Evolutionary conservation across 2,888 invertebrate genomes (phyloP).

Genomic region (Melanargia galathea): DNA sequence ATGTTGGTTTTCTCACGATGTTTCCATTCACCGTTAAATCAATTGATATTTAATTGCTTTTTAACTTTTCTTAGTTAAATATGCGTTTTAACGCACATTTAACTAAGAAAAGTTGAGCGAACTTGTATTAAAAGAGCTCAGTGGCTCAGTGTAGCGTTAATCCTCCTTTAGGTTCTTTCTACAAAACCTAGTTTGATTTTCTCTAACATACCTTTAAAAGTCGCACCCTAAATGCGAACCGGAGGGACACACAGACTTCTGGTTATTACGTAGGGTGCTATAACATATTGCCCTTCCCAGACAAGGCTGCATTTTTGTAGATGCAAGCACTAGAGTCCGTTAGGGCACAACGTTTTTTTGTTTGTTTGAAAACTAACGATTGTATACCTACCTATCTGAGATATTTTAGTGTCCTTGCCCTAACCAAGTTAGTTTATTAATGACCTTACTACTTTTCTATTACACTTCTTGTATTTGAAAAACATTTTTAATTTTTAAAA

Average conservation of each 20-base stretch:
- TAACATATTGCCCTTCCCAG: constrained; percentile 65
- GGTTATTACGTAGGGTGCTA: constrained; percentile 60
- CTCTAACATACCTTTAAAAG: constrained; percentile 8
- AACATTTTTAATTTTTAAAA: too few relatives aligned
- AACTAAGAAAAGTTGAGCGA: too few relatives aligned
- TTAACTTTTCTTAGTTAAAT: too few relatives aligned
- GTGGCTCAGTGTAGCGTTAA: background rate
- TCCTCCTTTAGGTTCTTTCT: background rate
- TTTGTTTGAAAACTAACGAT: background rate
- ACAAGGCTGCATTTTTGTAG: constrained; percentile 72
- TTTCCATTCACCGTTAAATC: too few relatives aligned
- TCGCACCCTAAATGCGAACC: constrained; percentile 57
- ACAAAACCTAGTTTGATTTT: background rate
- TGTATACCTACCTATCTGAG: background rate
- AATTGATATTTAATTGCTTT: too few relatives aligned
- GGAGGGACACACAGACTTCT: constrained; percentile 43
- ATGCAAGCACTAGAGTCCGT: constrained; percentile 74
- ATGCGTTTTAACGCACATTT: too few relatives aligned
- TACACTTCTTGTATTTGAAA: too few relatives aligned
- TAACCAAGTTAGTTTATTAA: too few relatives aligned
- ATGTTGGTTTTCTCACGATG: too few relatives aligned
- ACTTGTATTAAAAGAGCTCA: too few relatives aligned
- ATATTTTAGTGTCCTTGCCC: too few relatives aligned
- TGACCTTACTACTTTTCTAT: too few relatives aligned
- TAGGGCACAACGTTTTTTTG: constrained; percentile 57